phyloP scores from a whole-genome alignment of 2,113 vertebrate genomes.

The Halcyon malimbica region DNA sequence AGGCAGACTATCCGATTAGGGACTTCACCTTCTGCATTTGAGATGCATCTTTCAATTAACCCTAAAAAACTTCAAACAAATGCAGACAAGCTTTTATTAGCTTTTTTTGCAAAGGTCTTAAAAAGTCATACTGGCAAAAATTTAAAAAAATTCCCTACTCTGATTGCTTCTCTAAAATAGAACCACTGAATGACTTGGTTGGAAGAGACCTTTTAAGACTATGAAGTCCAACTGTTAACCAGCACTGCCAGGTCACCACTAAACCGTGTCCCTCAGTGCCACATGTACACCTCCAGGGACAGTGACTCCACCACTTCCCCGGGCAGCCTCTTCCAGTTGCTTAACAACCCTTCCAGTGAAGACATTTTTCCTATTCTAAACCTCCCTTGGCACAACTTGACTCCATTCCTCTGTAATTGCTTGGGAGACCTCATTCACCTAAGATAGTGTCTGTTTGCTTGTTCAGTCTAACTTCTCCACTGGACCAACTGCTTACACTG shows the following conservation, averaged over 20 bases:
- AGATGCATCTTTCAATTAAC: background rate
- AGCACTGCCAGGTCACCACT: background rate
- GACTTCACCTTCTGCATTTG: background rate
- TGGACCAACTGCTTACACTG: background rate
- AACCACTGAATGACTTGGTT: no score
- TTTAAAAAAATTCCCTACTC: no score
- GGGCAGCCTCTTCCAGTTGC: no score
- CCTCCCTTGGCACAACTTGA: background rate
- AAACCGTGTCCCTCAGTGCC: background rate
- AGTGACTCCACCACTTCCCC: background rate
- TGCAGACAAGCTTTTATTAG: background rate
- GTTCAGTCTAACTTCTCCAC: background rate
- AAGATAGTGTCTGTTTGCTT: background rate
- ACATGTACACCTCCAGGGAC: background rate
- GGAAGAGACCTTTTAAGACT: background rate
- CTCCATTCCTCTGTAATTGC: background rate
- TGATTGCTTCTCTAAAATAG: no score
- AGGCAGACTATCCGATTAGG: background rate
- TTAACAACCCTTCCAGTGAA: background rate
- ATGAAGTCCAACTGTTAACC: background rate
- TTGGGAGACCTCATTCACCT: background rate
- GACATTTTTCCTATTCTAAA: background rate
- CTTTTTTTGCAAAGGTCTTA: background rate
- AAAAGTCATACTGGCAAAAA: background rate
- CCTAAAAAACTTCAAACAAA: background rate